Evolutionary conservation across 1,140 invertebrate species (phyloP).

Genomic region (Ostrea denselamellosa): DNA sequence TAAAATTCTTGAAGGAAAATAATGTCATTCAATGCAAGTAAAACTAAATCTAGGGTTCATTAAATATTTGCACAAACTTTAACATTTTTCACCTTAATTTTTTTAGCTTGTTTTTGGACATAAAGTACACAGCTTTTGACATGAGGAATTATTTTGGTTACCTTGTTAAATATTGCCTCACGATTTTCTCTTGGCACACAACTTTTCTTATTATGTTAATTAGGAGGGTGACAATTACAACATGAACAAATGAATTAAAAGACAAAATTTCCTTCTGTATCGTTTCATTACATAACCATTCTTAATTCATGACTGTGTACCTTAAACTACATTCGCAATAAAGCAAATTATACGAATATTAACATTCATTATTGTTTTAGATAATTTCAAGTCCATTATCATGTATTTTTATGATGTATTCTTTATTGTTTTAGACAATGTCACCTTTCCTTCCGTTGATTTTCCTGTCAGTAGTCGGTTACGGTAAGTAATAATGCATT

Average conservation of each 20-base stretch:
- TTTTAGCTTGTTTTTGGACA: background rate
- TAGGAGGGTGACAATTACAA: background rate
- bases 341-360: no score
- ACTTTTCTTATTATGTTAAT: conserved; percentile 1
- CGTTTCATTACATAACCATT: background rate
- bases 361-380: no score
- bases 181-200: conserved; percentile 11
- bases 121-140: background rate
- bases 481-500: background rate
- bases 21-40: background rate
- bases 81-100: background rate
- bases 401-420: background rate
- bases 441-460: background rate
- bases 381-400: background rate
- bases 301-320: background rate
- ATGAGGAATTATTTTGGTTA: conserved; percentile 5
- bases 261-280: background rate
- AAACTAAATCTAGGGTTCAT: background rate
- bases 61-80: background rate
- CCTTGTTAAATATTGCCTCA: background rate
- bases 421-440: conserved; percentile 26
- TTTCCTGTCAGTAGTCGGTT: background rate
- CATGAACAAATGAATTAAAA: background rate
- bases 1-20: background rate
- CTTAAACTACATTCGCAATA: background rate